These are phyloP conservation scores for Hydrocynus forskahlii DNA, from an alignment of 2,797 vertebrate genomes.

Conservation along the genomic window DNA sequence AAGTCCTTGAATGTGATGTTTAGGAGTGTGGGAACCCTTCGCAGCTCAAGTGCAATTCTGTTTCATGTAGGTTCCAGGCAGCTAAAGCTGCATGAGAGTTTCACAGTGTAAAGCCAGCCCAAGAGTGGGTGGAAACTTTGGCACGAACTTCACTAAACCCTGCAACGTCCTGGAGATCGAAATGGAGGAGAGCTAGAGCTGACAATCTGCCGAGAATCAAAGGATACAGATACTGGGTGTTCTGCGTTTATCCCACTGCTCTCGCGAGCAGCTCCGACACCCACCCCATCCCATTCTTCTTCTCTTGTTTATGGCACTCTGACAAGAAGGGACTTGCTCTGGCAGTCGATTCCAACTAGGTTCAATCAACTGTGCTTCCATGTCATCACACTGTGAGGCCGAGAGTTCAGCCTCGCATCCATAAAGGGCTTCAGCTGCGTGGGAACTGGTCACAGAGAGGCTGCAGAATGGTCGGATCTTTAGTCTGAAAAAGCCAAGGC, in stretches of 20 bases:
- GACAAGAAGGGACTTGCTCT: slow-evolving; percentile 40
- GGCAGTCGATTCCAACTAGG: slow-evolving; percentile 16
- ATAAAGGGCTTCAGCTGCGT: neutral
- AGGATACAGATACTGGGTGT: neutral
- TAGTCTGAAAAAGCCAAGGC: neutral
- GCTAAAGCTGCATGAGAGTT: too few species aligned
- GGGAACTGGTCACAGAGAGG: neutral
- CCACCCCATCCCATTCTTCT: too few species aligned
- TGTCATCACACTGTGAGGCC: neutral
- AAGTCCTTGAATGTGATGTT: too few species aligned
- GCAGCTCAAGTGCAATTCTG: too few species aligned
- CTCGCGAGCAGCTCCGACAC: neutral
- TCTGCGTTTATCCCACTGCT: neutral
- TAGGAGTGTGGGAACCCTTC: too few species aligned
- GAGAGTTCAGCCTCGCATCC: neutral
- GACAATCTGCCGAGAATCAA: neutral
- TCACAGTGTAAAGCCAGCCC: too few species aligned
- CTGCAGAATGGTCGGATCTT: neutral
- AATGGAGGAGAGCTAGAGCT: neutral
- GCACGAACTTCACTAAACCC: neutral
- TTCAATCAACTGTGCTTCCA: neutral
- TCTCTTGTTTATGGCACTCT: neutral
- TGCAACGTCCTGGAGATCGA: neutral
- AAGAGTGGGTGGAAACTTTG: neutral
- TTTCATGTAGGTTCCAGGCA: too few species aligned